phyloP scores from a whole-genome alignment of 2,113 vertebrate genomes.

The Connochaetes taurinus region DNA sequence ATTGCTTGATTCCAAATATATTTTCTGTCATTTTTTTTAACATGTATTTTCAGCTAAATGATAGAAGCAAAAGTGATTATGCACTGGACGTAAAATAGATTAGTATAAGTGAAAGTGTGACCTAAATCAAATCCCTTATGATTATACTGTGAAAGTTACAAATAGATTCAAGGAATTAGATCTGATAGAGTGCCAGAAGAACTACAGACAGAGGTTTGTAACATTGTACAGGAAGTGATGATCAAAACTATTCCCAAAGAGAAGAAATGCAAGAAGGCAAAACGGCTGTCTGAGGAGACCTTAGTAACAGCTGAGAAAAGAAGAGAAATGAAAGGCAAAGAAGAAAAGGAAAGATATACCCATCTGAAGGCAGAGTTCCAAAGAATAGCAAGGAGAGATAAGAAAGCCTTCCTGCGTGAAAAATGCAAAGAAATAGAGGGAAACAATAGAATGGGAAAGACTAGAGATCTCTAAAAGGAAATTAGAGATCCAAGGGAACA shows the following conservation, averaged over 20 bases:
- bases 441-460: neutral
- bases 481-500: neutral
- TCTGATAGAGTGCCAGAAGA: neutral
- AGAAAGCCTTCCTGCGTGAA: neutral
- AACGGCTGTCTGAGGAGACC: neutral
- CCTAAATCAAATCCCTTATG: neutral
- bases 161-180: neutral
- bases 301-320: neutral
- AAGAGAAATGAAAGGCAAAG: neutral
- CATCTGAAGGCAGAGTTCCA: neutral
- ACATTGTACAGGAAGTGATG: neutral
- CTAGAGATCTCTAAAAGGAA: neutral
- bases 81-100: neutral
- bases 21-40: neutral
- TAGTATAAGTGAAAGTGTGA: neutral
- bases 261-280: neutral
- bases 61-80: neutral
- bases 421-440: neutral
- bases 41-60: neutral
- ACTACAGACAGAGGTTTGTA: neutral
- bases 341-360: neutral
- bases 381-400: neutral
- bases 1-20: constrained; percentile 8
- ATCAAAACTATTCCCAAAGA: neutral
- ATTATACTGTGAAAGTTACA: neutral